Evolutionary conservation across 1,140 invertebrate genomes (phyloP).

Genomic region (Myzus persicae): DNA sequence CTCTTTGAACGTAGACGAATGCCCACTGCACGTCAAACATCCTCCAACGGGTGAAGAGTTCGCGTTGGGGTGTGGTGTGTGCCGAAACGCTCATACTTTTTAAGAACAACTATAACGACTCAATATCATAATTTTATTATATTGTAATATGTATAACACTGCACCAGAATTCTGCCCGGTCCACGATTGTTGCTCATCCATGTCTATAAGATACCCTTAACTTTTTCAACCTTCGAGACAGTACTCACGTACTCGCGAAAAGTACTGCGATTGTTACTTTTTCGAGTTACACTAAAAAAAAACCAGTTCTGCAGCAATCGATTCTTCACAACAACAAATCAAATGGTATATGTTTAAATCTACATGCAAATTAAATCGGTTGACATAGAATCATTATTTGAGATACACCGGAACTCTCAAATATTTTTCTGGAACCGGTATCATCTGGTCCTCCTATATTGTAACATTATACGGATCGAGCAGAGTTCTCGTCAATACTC

Average conservation of each 20-base stretch:
- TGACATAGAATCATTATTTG: background rate
- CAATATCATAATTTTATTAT: background rate
- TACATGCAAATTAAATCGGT: no score
- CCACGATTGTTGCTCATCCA: background rate
- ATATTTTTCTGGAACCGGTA: background rate
- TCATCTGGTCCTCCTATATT: background rate
- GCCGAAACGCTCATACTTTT: slow-evolving; percentile 95
- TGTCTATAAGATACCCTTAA: background rate
- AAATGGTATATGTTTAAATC: background rate
- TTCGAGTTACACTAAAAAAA: background rate
- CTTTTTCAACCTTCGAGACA: background rate
- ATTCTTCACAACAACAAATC: background rate
- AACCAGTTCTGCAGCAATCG: background rate
- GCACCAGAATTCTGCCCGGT: background rate
- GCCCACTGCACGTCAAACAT: slow-evolving; percentile 94
- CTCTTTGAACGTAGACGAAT: slow-evolving; percentile 92
- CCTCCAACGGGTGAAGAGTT: slow-evolving; percentile 98
- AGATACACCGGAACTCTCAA: background rate
- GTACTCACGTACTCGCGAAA: background rate
- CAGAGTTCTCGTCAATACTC: background rate
- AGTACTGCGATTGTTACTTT: background rate
- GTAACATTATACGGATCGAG: no score
- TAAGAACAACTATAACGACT: slow-evolving; percentile 66
- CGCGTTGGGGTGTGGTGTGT: slow-evolving; percentile 96
- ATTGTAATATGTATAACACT: background rate